Evolutionary conservation across 2,797 vertebrate species (phyloP), one percentile per base, ranked within the genome.

Genomic region (Pristis pectinata): DNA sequence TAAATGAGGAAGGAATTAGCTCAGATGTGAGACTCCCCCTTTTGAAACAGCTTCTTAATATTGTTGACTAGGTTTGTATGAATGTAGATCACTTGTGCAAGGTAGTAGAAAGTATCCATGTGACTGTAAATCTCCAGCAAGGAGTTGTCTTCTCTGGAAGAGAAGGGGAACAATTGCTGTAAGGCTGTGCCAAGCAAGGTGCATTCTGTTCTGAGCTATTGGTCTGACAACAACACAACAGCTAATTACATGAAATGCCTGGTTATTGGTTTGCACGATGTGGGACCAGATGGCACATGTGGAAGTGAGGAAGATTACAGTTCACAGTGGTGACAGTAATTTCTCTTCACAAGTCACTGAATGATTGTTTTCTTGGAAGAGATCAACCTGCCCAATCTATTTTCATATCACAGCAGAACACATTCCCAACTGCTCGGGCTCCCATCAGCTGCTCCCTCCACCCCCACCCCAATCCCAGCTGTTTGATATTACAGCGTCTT

Each of bases 271-370:
- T 94, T 94, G 67, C 70, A 76, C 24, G 49, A 56, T 17, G 49
- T 74, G 92, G 13, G 70, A 94, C 41, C 92, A 94, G 92, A 94
- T 94, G 92, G 92, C 70, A 94, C 72, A 94, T 94, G 72, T 94
- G 70, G 67, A 76, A 94, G 92, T 94, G 67, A 76, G 92, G 92
- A 94, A 94, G 92, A 94, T 94, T 94, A 94, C 41, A 94, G 64
- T 94, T 74, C 67, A 49, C 49, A 56, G 44, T 93, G 92, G 30
- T 94, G 92, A 94, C 67, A 94, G 92, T 94, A 67, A 72, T 94
- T 49, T 94, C 72, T 94, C 92, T 94, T 91, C 87, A 67, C 87
- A 91, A 67, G 87, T 91, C 41, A 87, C 64, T 91, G 87, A 91
- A 67, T 91, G 87, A 74, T 94, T 94, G 70, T 94, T 94, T 94